phyloP scores from a whole-genome alignment of 2,113 vertebrate species.

The Equus przewalskii region DNA sequence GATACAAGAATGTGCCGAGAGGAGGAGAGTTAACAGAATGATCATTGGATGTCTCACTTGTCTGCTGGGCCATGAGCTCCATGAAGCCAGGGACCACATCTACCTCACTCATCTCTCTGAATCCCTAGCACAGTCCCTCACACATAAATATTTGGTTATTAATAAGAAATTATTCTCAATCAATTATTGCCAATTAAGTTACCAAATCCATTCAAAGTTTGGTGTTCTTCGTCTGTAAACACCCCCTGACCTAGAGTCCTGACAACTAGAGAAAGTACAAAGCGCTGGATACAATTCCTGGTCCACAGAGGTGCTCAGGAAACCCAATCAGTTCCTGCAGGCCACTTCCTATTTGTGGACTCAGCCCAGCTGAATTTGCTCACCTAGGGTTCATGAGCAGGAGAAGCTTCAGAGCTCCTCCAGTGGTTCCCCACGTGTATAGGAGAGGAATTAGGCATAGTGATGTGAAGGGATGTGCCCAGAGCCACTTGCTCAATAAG shows the following conservation, averaged over 20 bases:
- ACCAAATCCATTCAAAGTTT: not conserved
- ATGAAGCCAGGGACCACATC: not conserved
- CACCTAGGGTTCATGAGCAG: no score
- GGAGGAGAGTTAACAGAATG: not conserved
- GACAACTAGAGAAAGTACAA: not conserved
- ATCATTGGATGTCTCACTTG: not conserved
- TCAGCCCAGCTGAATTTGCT: not conserved
- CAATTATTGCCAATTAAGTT: not conserved
- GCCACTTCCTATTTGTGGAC: not conserved
- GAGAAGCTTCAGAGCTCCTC: not conserved
- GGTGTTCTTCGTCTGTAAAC: not conserved
- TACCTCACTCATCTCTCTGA: not conserved
- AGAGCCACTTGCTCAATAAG: not conserved
- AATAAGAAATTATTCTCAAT: not conserved
- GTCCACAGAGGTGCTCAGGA: not conserved
- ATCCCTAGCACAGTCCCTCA: not conserved
- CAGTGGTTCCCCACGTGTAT: accelerated
- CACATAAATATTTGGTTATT: not conserved
- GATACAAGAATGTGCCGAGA: not conserved
- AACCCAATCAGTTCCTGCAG: not conserved
- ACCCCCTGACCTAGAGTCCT: not conserved
- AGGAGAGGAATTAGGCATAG: not conserved
- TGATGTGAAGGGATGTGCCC: not conserved
- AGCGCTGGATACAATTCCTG: not conserved
- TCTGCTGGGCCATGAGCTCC: not conserved